Base-by-base conservation (phyloP, 2,113 vertebrate genomes). In the Myotis lucifugus region DNA sequence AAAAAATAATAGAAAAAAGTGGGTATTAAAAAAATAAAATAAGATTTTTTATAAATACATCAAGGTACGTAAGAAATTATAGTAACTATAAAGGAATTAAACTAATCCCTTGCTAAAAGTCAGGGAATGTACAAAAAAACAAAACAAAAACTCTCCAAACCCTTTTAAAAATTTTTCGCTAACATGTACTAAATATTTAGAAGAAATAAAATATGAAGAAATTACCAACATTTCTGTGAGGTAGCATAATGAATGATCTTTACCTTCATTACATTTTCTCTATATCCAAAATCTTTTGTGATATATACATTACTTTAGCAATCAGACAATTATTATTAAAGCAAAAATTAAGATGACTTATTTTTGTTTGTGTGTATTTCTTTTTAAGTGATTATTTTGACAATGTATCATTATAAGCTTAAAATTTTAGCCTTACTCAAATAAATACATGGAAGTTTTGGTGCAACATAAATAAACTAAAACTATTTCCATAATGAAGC, bases 401-500 rank as follows among this genome's bases (percentile, higher is more conserved):
- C 27, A 93, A 89, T 81, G 59, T 56, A 18, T 46, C 11, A 83
- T 27, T 61, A 14, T 15, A 56, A 23, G 6, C 2, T 66, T 93
- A 56, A 1, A 74, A 42, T 40, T 77, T 34, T 61, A 74, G 54
- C 32, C 18, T 90, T 82, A 25, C 0, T 32, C 4, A 93, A 56
- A 85, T 15, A 66, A 72, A 79, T 79, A 78, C 21, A 18, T 64
- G 4, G 8, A 89, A n/a, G 2, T 88, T 87, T 69, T 5, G 52
- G 13, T 29, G 8, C 4, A 85, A 66, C 3, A 48, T 52, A 70
- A 83, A 54, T 50, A 72, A 96, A 79, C 2, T 21, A 94, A 96
- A 85, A 37, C 42, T 89, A 54, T 73, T 84, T 91, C 0, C 5
- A 79, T 76, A 93, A 96, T 78, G 25, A 97, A 95, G 10, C 18